phyloP scores from a whole-genome alignment of 2,888 invertebrate species.

The Platypus cylindrus region DNA sequence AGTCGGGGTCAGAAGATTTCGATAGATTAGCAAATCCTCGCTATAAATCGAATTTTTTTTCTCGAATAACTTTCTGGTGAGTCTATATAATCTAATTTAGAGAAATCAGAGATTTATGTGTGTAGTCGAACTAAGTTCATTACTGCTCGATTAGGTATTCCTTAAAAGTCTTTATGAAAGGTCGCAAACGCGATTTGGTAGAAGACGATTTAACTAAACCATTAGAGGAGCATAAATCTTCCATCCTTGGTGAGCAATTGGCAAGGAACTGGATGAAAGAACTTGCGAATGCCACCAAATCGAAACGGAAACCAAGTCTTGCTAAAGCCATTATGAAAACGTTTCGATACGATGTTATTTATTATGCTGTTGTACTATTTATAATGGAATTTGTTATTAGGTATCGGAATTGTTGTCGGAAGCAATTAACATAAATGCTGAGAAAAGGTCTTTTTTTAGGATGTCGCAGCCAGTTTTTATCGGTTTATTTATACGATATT shows the following conservation, averaged over 20 bases:
- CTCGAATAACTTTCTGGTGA: slow-evolving; percentile 26
- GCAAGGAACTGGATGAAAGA: slow-evolving; percentile 50
- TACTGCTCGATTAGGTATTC: slow-evolving; percentile 25
- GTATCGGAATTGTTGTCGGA: too few species aligned
- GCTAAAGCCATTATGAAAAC: slow-evolving; percentile 42
- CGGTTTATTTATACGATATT: slow-evolving; percentile 40
- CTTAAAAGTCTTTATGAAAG: slow-evolving; percentile 25
- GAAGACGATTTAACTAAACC: slow-evolving; percentile 52
- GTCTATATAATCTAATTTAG: too few species aligned
- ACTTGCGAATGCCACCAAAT: slow-evolving; percentile 32
- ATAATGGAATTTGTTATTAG: slow-evolving; percentile 39
- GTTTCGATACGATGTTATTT: slow-evolving; percentile 43
- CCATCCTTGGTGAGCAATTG: slow-evolving; percentile 44
- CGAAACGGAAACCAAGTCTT: slow-evolving; percentile 44
- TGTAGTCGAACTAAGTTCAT: too few species aligned
- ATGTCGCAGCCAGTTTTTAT: slow-evolving; percentile 42
- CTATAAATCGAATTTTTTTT: slow-evolving; percentile 25
- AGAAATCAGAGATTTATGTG: too few species aligned
- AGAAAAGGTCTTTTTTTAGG: slow-evolving; percentile 26
- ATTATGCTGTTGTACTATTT: slow-evolving; percentile 43
- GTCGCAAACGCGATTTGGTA: slow-evolving; percentile 25
- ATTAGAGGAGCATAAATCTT: slow-evolving; percentile 47
- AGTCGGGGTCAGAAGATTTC: slow-evolving; percentile 6
- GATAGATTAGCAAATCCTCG: slow-evolving; percentile 20
- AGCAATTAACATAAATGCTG: too few species aligned